These are phyloP conservation scores for Bujurquina vittata DNA, from an alignment of 2,113 vertebrate genomes.

Conservation along the genomic window DNA sequence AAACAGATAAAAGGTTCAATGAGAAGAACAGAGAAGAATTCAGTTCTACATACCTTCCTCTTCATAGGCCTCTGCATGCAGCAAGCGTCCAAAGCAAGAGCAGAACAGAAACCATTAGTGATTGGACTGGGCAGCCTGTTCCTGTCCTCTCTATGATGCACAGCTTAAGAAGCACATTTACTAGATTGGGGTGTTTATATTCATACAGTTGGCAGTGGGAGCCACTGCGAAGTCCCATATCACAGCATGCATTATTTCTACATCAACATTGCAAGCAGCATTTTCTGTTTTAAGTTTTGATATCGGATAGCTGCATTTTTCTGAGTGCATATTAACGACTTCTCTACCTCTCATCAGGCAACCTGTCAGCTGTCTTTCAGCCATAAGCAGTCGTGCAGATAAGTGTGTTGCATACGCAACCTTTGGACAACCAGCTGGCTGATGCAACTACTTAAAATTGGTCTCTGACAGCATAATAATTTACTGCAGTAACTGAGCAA, in stretches of 20 bases:
- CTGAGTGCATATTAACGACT: not conserved
- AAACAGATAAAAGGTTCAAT: constrained; percentile 34
- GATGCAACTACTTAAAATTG: not conserved
- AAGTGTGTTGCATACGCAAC: not conserved
- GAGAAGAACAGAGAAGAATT: constrained; percentile 56
- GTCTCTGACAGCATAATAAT: too few relatives aligned
- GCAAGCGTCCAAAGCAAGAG: constrained; percentile 81
- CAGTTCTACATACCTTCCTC: constrained; percentile 82
- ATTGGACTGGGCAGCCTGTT: constrained; percentile 39
- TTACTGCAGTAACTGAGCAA: too few relatives aligned
- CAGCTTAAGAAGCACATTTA: constrained; percentile 60
- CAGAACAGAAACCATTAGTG: constrained; percentile 79
- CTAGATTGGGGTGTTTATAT: constrained; percentile 30
- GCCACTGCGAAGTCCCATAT: constrained; percentile 43
- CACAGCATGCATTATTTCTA: not conserved
- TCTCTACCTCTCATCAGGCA: too few relatives aligned
- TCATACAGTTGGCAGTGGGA: not conserved
- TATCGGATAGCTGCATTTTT: not conserved
- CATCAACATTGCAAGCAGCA: not conserved
- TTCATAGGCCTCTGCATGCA: constrained; percentile 85
- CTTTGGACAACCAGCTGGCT: not conserved
- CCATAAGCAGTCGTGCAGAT: not conserved
- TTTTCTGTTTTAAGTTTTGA: not conserved
- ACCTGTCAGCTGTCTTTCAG: too few relatives aligned
- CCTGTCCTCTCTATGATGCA: constrained; percentile 42